Percentiles rank a stretch among this genome's conserved stretches.
Evolutionary conservation across 1,140 invertebrate species (phyloP).

Genomic region (Drosophila baimaii): DNA sequence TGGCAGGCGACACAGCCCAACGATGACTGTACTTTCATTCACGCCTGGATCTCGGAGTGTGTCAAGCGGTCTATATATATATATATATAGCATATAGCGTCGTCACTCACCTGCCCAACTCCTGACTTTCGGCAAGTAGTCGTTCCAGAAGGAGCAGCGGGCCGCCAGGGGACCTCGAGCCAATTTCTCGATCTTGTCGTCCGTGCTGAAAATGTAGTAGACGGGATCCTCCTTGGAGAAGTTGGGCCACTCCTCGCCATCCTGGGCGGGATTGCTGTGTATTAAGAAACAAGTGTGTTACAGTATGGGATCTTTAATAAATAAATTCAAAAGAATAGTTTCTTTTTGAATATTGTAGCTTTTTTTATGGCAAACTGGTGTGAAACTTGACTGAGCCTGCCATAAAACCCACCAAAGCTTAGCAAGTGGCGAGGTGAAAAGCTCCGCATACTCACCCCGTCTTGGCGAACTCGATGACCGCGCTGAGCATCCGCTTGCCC

Average conservation of each 20-base stretch:
- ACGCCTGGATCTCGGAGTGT: slow-evolving; percentile 16
- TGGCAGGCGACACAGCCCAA: slow-evolving; percentile 11
- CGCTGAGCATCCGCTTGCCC: slow-evolving; percentile 92
- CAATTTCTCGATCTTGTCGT: slow-evolving; percentile 85
- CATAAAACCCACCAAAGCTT: slow-evolving; percentile 24
- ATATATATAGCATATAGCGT: not conserved
- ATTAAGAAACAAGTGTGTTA: no score
- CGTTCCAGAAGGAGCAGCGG: slow-evolving; percentile 97
- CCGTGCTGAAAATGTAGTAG: slow-evolving; percentile 95
- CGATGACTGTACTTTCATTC: slow-evolving; percentile 51
- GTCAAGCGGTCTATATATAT: not conserved
- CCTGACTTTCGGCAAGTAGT: slow-evolving; percentile 94
- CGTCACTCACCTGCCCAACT: slow-evolving; percentile 88
- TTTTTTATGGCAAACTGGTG: slow-evolving; percentile 33
- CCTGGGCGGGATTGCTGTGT: slow-evolving; percentile 93
- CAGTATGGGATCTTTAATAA: no score
- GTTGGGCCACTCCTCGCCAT: slow-evolving; percentile 94
- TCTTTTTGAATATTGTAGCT: slow-evolving; percentile 4
- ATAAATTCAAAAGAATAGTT: slow-evolving; percentile 9
- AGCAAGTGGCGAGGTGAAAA: slow-evolving; percentile 19
- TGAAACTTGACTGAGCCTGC: slow-evolving; percentile 3
- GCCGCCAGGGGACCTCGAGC: slow-evolving; percentile 93
- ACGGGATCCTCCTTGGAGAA: slow-evolving; percentile 93
- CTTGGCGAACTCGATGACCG: slow-evolving; percentile 93
- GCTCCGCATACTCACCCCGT: slow-evolving; percentile 89